Base-by-base conservation (phyloP, 2,888 invertebrate species). In the Nudaria mundana region DNA sequence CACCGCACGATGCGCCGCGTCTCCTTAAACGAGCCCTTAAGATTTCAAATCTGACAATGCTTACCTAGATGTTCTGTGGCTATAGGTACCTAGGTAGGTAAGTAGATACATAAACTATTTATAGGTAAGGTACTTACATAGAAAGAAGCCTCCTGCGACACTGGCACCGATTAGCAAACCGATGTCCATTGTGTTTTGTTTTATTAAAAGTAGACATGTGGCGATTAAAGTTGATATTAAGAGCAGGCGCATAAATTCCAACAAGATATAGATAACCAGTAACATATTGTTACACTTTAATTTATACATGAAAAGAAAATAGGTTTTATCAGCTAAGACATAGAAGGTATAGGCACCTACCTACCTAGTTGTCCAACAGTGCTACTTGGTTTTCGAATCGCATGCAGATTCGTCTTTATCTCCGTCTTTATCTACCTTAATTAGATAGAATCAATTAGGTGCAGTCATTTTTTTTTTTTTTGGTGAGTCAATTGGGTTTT, bases 141-240 rank as follows among this genome's bases (percentile, higher is more conserved):
- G 65, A 34, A 77, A 56, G 48, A 87, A 87, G 7, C 85, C 84
- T 24, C 73, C 71, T 6, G 69, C 65, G n/a, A 87, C 81, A 49
- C 87, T 87, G 12, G 85, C 81, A 20, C 81, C 85, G 37, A 87
- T 87, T 4, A 87, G 74, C 38, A 81, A 63, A 8, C 88, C 88
- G 37, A 88, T 85, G 31, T 87, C 85, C 84, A 87, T 86, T 1
- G 81, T 82, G 51, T 87, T 88, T 55, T 81, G 73, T 63, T 86
- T 87, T 14, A 87, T 70, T 3, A 86, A 53, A 29, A 87, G 54
- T 39, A 87, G 59, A 37, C 72, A 69, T 1, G 76, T 79, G 3
- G 70, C 75, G 6, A 81, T 60, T 22, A 67, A 20, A 3, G 63
- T 43, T 0, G 76, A 66, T 26, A 82, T 37, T n/a, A 66, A 28